Conservation (phyloP, 1,140 invertebrate species). For the Heliconius nattereri region DNA sequence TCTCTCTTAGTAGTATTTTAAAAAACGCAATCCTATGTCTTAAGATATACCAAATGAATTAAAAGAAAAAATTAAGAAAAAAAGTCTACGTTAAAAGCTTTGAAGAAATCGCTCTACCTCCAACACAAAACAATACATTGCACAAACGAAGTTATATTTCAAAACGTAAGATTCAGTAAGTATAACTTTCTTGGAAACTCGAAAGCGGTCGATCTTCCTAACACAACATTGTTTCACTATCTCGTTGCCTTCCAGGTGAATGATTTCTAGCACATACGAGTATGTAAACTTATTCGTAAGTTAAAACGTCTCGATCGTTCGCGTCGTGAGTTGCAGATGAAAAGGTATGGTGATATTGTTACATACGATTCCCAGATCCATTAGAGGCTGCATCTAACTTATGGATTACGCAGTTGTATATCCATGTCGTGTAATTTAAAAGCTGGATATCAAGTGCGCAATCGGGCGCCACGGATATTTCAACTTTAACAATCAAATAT, state of each 20-base stretch:
- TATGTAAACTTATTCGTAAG: slow-evolving; percentile 41
- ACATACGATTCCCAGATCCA: slow-evolving; percentile 43
- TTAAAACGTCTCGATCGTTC: slow-evolving; percentile 35
- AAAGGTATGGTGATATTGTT: slow-evolving; percentile 33
- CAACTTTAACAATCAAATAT: slow-evolving; percentile 76
- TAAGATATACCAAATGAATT: background rate
- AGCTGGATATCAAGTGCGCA: slow-evolving; percentile 59
- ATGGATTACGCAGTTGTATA: slow-evolving; percentile 65
- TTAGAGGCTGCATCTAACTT: slow-evolving; percentile 54
- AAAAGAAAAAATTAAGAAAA: background rate
- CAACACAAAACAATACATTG: slow-evolving; percentile 32
- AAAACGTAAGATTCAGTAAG: slow-evolving; percentile 49
- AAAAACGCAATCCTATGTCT: background rate
- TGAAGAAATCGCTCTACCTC: background rate
- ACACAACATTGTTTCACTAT: slow-evolving; percentile 65
- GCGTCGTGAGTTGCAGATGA: slow-evolving; percentile 31
- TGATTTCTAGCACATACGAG: slow-evolving; percentile 56
- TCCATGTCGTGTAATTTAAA: slow-evolving; percentile 61
- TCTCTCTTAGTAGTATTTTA: background rate
- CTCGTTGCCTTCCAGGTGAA: slow-evolving; percentile 65
- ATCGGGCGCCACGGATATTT: slow-evolving; percentile 61
- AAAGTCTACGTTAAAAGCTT: slow-evolving; percentile 4
- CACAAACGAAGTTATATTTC: slow-evolving; percentile 36
- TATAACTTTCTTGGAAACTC: slow-evolving; percentile 65
- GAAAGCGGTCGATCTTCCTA: slow-evolving; percentile 59